These are phyloP conservation scores for Poecilia velifera DNA, from an alignment of 2,797 vertebrate genomes.

Conservation along the genomic window DNA sequence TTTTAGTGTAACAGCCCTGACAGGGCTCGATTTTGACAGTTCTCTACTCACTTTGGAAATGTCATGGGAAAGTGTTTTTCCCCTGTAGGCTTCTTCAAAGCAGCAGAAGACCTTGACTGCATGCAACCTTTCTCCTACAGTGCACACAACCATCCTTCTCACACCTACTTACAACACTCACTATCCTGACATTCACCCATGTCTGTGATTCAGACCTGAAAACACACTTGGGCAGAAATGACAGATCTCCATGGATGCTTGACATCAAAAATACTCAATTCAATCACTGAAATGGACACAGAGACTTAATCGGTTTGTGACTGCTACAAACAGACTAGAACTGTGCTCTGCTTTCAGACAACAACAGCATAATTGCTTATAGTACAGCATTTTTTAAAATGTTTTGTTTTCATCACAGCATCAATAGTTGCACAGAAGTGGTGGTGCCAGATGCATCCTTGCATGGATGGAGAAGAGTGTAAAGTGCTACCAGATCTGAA, in stretches of 20 bases:
- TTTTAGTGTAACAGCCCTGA: conserved; percentile 67
- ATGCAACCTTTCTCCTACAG: conserved; percentile 50
- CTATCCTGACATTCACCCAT: conserved; percentile 57
- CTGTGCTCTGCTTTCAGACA: conserved; percentile 15
- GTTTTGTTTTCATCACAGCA: conserved; percentile 76
- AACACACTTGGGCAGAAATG: conserved; percentile 46
- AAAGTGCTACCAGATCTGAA: conserved; percentile 96
- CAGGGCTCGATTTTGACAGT: conserved; percentile 65
- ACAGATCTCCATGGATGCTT: conserved; percentile 36
- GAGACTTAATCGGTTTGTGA: conserved; percentile 29
- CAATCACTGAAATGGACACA: conserved; percentile 34
- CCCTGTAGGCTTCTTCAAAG: conserved; percentile 55
- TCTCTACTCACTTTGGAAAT: conserved; percentile 55
- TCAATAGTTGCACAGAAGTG: conserved; percentile 97
- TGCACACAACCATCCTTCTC: conserved; percentile 38
- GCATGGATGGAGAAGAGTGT: conserved; percentile 94
- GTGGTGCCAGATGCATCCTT: conserved; percentile 99
- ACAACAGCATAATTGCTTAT: conserved; percentile 37
- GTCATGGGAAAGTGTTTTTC: conserved; percentile 60
- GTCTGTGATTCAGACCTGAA: conserved; percentile 60
- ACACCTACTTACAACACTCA: conserved; percentile 43
- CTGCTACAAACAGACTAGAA: conserved; percentile 13
- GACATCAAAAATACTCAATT: conserved; percentile 41
- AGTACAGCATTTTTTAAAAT: neutral
- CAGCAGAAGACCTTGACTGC: conserved; percentile 63